Percentiles rank a stretch among this genome's conserved stretches.
These are phyloP conservation scores for Montipora foliosa DNA, from an alignment of 64 coral and sea anemone genomes.

Conservation along the genomic window DNA sequence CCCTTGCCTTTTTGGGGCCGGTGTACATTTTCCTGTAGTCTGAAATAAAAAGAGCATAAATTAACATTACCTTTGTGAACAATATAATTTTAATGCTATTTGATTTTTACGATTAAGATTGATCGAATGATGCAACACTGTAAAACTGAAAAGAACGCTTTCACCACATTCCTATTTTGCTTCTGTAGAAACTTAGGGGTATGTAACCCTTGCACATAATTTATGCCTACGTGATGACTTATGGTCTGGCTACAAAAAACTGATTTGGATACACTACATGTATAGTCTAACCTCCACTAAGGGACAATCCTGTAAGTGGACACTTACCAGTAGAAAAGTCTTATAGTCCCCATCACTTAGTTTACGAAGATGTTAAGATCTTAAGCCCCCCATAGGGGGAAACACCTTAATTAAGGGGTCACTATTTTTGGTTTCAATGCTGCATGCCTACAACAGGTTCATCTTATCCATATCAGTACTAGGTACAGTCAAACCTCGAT, in stretches of 20 bases:
- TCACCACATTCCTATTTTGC: background rate
- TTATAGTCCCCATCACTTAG: too few species aligned
- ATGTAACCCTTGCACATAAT: background rate
- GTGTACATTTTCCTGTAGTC: background rate
- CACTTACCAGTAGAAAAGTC: too few species aligned
- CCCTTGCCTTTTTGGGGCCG: background rate
- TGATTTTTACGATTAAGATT: background rate
- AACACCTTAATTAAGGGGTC: too few species aligned
- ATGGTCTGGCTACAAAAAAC: too few species aligned
- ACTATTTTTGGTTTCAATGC: too few species aligned
- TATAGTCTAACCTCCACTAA: too few species aligned
- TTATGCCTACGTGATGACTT: too few species aligned
- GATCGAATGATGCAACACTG: background rate
- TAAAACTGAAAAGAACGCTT: background rate
- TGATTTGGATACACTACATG: too few species aligned
- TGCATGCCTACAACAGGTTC: too few species aligned
- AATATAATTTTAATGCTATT: background rate
- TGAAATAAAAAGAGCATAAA: slow-evolving; percentile 5
- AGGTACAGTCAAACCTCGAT: too few species aligned
- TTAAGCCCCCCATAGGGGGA: too few species aligned
- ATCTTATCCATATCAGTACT: background rate
- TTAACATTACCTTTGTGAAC: background rate
- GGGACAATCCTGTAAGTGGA: background rate
- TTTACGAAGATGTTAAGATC: too few species aligned
- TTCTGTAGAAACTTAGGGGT: background rate